Percentiles rank a stretch among this genome's conserved stretches.
These are phyloP conservation scores for Ennomos erosarius DNA, from an alignment of 2,888 invertebrate genomes.

Conservation along the genomic window DNA sequence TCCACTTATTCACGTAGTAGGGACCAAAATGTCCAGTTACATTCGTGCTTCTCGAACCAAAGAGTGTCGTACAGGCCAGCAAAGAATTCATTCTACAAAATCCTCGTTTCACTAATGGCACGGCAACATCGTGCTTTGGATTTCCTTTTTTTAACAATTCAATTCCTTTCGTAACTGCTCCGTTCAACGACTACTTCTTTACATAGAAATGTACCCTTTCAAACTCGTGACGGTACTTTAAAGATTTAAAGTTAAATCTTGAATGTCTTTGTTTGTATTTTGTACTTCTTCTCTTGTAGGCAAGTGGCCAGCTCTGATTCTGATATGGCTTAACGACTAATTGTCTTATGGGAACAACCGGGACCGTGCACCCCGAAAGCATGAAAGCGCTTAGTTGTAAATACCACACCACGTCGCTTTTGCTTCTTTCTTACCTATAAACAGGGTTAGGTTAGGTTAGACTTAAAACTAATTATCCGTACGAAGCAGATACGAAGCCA, in stretches of 20 bases:
- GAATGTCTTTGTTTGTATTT: slow-evolving; percentile 7
- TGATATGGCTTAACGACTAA: too few relatives aligned
- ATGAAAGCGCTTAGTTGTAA: too few relatives aligned
- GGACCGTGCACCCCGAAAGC: too few relatives aligned
- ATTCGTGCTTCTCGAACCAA: slow-evolving; percentile 16
- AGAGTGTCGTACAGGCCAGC: slow-evolving; percentile 4
- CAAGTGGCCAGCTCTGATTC: too few relatives aligned
- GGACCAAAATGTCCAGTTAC: slow-evolving; percentile 24
- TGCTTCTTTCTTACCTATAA: too few relatives aligned
- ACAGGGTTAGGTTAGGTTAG: too few relatives aligned
- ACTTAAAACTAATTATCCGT: too few relatives aligned
- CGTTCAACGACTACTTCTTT: slow-evolving; percentile 47
- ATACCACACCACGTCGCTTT: too few relatives aligned
- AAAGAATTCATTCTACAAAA: slow-evolving; percentile 39
- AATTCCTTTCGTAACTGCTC: slow-evolving; percentile 46
- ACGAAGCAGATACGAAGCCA: too few relatives aligned
- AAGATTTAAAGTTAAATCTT: slow-evolving; percentile 15
- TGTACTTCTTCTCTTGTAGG: too few relatives aligned
- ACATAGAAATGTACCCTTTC: slow-evolving; percentile 45
- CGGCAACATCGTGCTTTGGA: slow-evolving; percentile 48
- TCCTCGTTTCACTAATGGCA: slow-evolving; percentile 60
- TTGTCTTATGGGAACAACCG: too few relatives aligned
- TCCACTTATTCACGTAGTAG: slow-evolving; percentile 24
- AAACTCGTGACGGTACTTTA: slow-evolving; percentile 20
- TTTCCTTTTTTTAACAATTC: slow-evolving; percentile 52